These are phyloP conservation scores for Trachelus tabidus DNA, from an alignment of 2,888 invertebrate genomes.

Conservation along the genomic window DNA sequence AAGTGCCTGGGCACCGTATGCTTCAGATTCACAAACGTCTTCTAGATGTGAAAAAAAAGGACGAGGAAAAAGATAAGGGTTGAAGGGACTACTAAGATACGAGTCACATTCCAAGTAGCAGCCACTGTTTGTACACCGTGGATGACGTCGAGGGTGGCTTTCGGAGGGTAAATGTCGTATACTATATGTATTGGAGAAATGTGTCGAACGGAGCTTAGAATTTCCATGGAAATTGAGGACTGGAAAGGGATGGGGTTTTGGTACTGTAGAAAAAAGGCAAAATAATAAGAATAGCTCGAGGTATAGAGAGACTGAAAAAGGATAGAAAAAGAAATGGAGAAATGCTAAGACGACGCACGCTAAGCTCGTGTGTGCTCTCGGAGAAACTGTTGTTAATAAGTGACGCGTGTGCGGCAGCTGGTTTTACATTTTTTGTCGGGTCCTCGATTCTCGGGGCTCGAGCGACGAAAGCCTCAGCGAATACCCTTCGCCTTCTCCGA, in stretches of 20 bases:
- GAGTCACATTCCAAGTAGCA: not conserved
- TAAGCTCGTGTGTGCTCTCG: slow-evolving; percentile 32
- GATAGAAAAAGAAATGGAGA: slow-evolving; percentile 34
- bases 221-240: not conserved
- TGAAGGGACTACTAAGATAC: not conserved
- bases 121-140: not conserved
- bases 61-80: slow-evolving; percentile 15
- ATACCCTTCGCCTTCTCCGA: slow-evolving; percentile 5
- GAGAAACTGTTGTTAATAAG: slow-evolving; percentile 57
- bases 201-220: not conserved
- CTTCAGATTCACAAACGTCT: not conserved
- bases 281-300: slow-evolving; percentile 13
- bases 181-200: not conserved
- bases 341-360: slow-evolving; percentile 17
- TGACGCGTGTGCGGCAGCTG: slow-evolving; percentile 64
- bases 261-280: not conserved
- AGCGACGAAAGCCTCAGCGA: not conserved
- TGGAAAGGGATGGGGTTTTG: not conserved
- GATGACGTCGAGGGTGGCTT: not conserved
- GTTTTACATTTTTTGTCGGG: slow-evolving; percentile 50
- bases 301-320: slow-evolving; percentile 16
- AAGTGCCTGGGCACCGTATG: not conserved
- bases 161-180: not conserved
- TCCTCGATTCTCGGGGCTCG: slow-evolving; percentile 26
- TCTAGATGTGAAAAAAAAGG: slow-evolving; percentile 9